Evolutionary conservation across 2,113 vertebrate species (phyloP), one percentile per base, ranked within the genome.

Genomic region (Thalassoma bifasciatum): DNA sequence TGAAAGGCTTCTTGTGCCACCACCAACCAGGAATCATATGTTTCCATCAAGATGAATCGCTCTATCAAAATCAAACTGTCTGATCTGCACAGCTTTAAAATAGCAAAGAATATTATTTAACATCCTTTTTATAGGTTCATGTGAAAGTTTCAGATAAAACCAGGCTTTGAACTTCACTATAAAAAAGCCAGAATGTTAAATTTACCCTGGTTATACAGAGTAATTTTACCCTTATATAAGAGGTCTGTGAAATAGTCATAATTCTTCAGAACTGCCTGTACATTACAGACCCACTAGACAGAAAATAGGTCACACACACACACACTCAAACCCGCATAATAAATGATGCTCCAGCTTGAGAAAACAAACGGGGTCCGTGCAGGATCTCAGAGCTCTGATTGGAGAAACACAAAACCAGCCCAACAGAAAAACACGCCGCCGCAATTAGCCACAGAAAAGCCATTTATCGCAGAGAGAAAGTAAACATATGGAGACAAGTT

Each of bases 381-480:
- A 65, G 76, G 64, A 75, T 75, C 66, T 63, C 61, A 30, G 50
- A 42, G 75, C 82, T 86, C 88, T 91, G 90, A 91, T 91, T 91
- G 86, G 86, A 87, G 79, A 91, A 89, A 86, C 83, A 83, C 77
- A 73, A 87, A 87, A 84, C 73, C 81, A 56, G 83, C 71, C 46
- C 77, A 50, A 60, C 24, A 77, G 82, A 65, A 80, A 85, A 88
- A 85, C 84, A 86, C 9, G 1, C 49, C 51, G 66, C 50, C 10
- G 23, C 84, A 90, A 90, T 92, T 89, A 90, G 84, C 78, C 75
- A 30, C 67, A 81, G 82, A 75, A 82, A 65, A 82, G 51, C 72
- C 77, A 92, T 92, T 86, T 66, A 79, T 89, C 77, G 60, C 60
- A 7, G 26, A 17, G 69, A 42, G 62, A 83, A 75, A 74, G 69